Evolutionary conservation across 2,888 invertebrate genomes (phyloP).

Genomic region (Athetis lepigone): DNA sequence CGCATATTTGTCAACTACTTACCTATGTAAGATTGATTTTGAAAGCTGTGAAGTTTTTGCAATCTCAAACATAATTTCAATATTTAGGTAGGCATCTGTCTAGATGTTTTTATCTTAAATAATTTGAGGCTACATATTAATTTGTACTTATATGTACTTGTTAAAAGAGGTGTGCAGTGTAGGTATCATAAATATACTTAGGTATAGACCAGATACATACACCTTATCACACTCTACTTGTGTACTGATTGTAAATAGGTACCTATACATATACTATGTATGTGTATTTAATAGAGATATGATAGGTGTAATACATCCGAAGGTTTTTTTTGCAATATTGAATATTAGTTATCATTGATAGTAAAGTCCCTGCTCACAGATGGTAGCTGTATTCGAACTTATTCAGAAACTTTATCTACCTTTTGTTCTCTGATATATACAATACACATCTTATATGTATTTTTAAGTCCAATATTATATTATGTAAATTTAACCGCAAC

Average conservation of each 20-base stretch:
- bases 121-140: conserved; percentile 11
- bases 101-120: conserved; percentile 7
- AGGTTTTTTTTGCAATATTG: conserved; percentile 47
- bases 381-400: conserved; percentile 7
- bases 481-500: conserved; percentile 20
- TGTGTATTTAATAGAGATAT: conserved; percentile 50
- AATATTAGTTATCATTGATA: conserved; percentile 34
- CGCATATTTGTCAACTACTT: conserved; percentile 20
- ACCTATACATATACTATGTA: no score
- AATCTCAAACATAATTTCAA: conserved; percentile 18
- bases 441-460: neutral
- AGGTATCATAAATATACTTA: conserved; percentile 28
- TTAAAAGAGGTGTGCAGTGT: neutral
- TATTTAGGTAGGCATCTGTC: conserved; percentile 3
- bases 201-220: conserved; percentile 25
- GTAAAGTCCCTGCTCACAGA: conserved; percentile 10
- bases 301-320: conserved; percentile 47
- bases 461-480: conserved; percentile 6
- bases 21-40: conserved; percentile 27
- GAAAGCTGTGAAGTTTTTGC: conserved; percentile 12
- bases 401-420: neutral
- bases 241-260: conserved; percentile 42
- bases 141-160: conserved; percentile 12
- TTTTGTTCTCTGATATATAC: neutral
- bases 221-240: conserved; percentile 56